These are phyloP conservation scores for Ceraclea dissimilis DNA, from an alignment of 2,888 invertebrate genomes.

Conservation along the genomic window DNA sequence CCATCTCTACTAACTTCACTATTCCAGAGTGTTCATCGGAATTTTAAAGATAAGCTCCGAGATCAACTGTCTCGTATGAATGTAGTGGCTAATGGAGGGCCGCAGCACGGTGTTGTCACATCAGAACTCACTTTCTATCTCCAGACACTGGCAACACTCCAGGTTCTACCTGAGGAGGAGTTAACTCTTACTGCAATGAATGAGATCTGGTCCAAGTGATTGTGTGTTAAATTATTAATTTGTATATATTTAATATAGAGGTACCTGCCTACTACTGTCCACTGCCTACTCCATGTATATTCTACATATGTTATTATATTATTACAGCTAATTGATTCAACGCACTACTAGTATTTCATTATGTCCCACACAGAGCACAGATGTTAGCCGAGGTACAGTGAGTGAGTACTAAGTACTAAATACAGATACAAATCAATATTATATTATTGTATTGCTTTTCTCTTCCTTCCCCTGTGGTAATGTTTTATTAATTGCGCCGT, in stretches of 20 bases:
- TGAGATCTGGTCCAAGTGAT: constrained; percentile 70
- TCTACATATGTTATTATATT: too few species aligned
- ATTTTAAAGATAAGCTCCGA: constrained; percentile 79
- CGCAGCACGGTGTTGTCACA: constrained; percentile 91
- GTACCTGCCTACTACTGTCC: too few species aligned
- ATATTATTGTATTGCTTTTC: too few species aligned
- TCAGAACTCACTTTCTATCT: constrained; percentile 87
- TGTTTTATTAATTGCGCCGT: constrained; percentile 7
- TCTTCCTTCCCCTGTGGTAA: background rate
- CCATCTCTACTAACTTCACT: constrained; percentile 67
- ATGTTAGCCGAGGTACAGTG: too few species aligned
- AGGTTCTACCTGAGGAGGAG: constrained; percentile 67
- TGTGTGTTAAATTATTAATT: background rate
- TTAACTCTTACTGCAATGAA: constrained; percentile 69
- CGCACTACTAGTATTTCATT: too few species aligned
- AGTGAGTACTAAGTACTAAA: too few species aligned
- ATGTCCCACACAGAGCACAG: too few species aligned
- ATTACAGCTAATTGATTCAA: too few species aligned
- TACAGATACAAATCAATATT: too few species aligned
- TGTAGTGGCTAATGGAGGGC: constrained; percentile 92
- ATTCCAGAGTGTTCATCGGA: constrained; percentile 71
- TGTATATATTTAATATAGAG: constrained; percentile 3
- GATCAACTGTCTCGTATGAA: constrained; percentile 80
- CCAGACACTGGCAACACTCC: constrained; percentile 74
- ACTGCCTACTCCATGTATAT: too few species aligned